A percentile compares a stretch with the other conserved stretches of the same genome.
Evolutionary conservation across 2,113 vertebrate genomes (phyloP).

Genomic region (Oxyruncus cristatus): DNA sequence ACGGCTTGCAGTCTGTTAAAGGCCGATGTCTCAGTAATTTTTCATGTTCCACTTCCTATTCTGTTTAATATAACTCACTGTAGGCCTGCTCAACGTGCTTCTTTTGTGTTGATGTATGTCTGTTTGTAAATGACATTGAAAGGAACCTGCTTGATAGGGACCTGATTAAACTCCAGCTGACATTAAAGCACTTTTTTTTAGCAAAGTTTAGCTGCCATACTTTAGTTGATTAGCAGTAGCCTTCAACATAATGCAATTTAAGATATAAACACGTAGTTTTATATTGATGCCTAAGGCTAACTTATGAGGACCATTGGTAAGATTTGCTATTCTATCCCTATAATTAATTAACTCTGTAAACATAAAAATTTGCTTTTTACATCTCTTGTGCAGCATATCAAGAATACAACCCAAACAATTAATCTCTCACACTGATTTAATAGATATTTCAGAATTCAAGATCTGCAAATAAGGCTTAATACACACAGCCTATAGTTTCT

Average conservation of each 20-base stretch:
- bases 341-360: not conserved
- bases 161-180: not conserved
- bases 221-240: not conserved
- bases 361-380: not conserved
- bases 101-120: not conserved
- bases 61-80: constrained; percentile 26
- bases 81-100: not conserved
- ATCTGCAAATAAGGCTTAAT: not conserved
- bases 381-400: not conserved
- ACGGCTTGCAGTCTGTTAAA: not conserved
- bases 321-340: not conserved
- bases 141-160: not conserved
- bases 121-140: constrained; percentile 14
- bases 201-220: not conserved
- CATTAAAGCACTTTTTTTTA: not conserved
- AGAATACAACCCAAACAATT: not conserved
- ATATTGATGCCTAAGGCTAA: not conserved
- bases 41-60: not conserved
- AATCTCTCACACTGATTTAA: not conserved
- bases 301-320: not conserved
- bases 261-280: not conserved
- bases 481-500: not conserved
- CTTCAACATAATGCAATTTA: not conserved
- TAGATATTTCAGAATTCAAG: not conserved
- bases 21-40: not conserved